These are phyloP conservation scores for Rousettus madagascariensis DNA, from an alignment of 2,797 vertebrate genomes.

Conservation along the genomic window DNA sequence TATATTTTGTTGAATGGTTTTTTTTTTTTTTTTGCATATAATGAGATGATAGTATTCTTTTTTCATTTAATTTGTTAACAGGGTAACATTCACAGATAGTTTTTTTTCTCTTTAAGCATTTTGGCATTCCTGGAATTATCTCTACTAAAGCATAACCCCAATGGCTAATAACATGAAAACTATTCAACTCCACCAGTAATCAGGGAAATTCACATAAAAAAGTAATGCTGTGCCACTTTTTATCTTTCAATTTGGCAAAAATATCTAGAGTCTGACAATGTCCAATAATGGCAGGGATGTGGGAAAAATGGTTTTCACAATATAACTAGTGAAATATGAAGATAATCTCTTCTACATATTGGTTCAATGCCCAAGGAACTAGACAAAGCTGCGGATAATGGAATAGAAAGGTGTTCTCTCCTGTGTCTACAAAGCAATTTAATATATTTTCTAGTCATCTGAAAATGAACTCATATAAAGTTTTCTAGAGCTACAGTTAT, in stretches of 20 bases:
- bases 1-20: not conserved
- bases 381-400: not conserved
- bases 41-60: not conserved
- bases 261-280: not conserved
- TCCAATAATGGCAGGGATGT: not conserved
- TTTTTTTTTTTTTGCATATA: not conserved
- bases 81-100: not conserved
- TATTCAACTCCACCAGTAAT: not conserved
- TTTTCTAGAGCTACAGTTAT: not conserved
- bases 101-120: not conserved
- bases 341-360: not conserved
- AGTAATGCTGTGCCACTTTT: not conserved
- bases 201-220: not conserved
- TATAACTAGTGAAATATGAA: not conserved
- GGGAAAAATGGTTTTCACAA: not conserved
- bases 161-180: not conserved
- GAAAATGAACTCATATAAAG: slow-evolving; percentile 9
- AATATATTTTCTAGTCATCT: slow-evolving; percentile 5
- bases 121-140: not conserved
- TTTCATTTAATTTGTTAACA: slow-evolving; percentile 6
- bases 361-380: not conserved
- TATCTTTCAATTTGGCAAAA: slow-evolving; percentile 13
- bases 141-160: slow-evolving; percentile 15
- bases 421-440: not conserved
- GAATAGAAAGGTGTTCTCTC: not conserved